These are phyloP conservation scores for Mylabris sibirica DNA, from an alignment of 2,888 invertebrate genomes.

Conservation along the genomic window DNA sequence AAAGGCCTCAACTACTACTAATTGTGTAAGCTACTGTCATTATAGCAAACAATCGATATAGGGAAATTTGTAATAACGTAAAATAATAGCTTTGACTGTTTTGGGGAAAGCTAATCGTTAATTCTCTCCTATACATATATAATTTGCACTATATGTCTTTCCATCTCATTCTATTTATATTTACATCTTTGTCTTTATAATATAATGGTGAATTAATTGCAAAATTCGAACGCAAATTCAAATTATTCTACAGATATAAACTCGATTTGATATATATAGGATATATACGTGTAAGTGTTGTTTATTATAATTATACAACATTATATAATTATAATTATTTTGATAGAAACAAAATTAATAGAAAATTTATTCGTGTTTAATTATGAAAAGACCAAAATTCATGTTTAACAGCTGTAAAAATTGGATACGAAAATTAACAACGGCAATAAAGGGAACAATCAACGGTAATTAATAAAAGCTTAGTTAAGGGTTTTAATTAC, in stretches of 20 bases:
- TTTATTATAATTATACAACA: background rate
- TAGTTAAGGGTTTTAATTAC: background rate
- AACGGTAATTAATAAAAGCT: conserved; percentile 8
- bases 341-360: background rate
- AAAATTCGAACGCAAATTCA: conserved; percentile 39
- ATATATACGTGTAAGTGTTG: conserved; percentile 23
- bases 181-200: conserved; percentile 18
- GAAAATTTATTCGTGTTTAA: background rate
- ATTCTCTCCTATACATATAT: conserved; percentile 14
- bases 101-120: conserved; percentile 26
- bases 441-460: conserved; percentile 6
- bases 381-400: conserved; percentile 11
- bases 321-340: background rate
- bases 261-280: conserved; percentile 33
- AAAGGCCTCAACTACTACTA: background rate
- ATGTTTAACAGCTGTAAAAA: conserved; percentile 20
- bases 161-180: background rate
- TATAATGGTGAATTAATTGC: conserved; percentile 41
- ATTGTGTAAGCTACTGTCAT: conserved; percentile 20
- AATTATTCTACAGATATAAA: conserved; percentile 36
- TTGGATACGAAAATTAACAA: conserved; percentile 9
- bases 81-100: conserved; percentile 30
- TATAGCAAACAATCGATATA: conserved; percentile 31
- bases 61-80: conserved; percentile 35
- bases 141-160: background rate